phyloP scores from a whole-genome alignment of 2,888 invertebrate genomes.

The Dexiosoma caninum region DNA sequence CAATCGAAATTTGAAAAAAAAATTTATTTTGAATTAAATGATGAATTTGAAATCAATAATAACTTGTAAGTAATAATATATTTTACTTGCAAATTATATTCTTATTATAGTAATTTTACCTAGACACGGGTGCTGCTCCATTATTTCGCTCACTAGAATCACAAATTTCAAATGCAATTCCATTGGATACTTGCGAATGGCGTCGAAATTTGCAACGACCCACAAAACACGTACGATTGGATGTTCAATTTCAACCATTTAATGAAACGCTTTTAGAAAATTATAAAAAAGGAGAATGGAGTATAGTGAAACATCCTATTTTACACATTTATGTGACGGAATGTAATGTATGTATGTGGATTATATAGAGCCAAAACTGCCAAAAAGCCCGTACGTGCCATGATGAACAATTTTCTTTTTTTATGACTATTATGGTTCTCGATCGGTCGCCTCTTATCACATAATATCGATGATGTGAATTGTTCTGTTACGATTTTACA shows the following conservation, averaged over 20 bases:
- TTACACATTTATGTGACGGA: constrained; percentile 97
- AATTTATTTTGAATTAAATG: constrained; percentile 14
- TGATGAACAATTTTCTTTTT: too few species aligned
- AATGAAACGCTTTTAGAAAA: constrained; percentile 83
- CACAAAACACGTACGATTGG: constrained; percentile 89
- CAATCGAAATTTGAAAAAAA: constrained; percentile 27
- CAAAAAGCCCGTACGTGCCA: too few species aligned
- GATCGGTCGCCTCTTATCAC: too few species aligned
- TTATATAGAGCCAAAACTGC: neutral
- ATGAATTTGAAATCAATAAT: constrained; percentile 76
- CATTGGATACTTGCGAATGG: constrained; percentile 95
- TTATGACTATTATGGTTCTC: too few species aligned
- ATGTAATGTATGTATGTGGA: constrained; percentile 87
- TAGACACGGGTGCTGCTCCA: constrained; percentile 91
- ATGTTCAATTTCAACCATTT: constrained; percentile 89
- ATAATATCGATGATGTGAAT: too few species aligned
- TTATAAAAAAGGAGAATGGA: constrained; percentile 85
- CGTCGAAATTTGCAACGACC: constrained; percentile 92
- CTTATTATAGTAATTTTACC: neutral
- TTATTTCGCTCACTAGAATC: constrained; percentile 90
- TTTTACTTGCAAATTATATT: neutral
- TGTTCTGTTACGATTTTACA: too few species aligned
- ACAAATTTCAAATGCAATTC: constrained; percentile 87
- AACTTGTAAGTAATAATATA: constrained; percentile 70
- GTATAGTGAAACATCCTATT: constrained; percentile 91